Base-by-base conservation (phyloP, 2,888 invertebrate species). In the Dicyrtomina minuta region DNA sequence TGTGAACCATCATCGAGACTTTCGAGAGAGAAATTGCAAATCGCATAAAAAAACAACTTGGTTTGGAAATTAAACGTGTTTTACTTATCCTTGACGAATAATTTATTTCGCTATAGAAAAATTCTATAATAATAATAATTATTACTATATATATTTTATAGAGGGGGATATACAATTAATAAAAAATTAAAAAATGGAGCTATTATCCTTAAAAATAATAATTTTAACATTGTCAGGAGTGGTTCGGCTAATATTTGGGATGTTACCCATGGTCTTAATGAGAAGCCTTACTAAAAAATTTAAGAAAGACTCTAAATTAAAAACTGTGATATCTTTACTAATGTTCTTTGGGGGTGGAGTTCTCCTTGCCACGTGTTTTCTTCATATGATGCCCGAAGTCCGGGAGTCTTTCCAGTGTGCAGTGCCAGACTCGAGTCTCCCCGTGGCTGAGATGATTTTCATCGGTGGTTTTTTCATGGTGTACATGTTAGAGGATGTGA, bases 301-400 rank as follows among this genome's bases (percentile, higher is more conserved):
- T 46, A n/a, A n/a, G n/a, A 58, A 55, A 60, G 74, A 73, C 56
- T 66, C 33, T 66, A 70, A 60, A 27, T 44, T 51, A 41, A 60
- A 55, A 81, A 81, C 70, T 68, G 78, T 67, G 39, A 74, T 80
- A 44, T 79, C 79, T 22, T 61, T 71, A 27, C 74, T 80, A 46
- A 75, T 82, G 67, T 84, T 84, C 55, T 85, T 86, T 74, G 85
- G 86, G 22, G 86, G 86, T 10, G 86, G 86, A 10, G 85, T 86
- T 2, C 80, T 86, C n/a, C 82, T 86, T 66, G 85, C 86, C 39
- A 86, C 86, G 1, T 85, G 85, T 71, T 85, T 86, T 75, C 80
- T 85, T n/a, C 86, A 86, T 78, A 84, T 86, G 83, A 83, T 86
- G 77, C 84, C 85, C 1, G 86, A 86, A 79, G 84, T 85, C 1